A percentile compares a stretch with the other conserved stretches of the same genome.
Conservation (phyloP, 2,888 invertebrate genomes). For the Drosophila kambysellisi region DNA sequence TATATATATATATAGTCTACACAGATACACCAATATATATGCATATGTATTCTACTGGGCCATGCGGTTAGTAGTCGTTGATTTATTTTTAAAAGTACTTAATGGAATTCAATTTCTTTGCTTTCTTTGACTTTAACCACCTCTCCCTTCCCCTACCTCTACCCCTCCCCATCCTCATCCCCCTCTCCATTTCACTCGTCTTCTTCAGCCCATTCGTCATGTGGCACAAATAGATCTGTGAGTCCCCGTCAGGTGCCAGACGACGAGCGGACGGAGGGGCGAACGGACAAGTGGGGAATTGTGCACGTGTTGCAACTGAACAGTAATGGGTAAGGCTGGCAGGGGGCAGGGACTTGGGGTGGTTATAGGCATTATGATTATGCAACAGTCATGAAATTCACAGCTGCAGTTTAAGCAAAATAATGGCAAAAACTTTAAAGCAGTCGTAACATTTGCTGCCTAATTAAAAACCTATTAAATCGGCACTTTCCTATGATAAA, state of each 20-base stretch:
- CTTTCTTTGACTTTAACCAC: conserved; percentile 26
- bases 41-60: conserved; percentile 64
- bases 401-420: conserved; percentile 3
- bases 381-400: conserved; percentile 54
- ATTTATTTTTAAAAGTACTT: conserved; percentile 81
- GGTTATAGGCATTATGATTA: conserved; percentile 36
- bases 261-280: conserved; percentile 15
- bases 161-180: not conserved
- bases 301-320: conserved; percentile 65
- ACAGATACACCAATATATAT: not conserved
- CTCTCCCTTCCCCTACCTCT: conserved; percentile 5
- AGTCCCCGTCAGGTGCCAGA: conserved; percentile 69
- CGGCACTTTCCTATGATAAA: conserved; percentile 40
- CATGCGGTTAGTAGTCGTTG: conserved; percentile 78
- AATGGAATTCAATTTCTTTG: conserved; percentile 72
- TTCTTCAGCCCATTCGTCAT: conserved; percentile 25
- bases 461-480: conserved; percentile 66
- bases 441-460: conserved; percentile 36
- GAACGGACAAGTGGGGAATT: conserved; percentile 44
- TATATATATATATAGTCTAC: conserved; percentile 24
- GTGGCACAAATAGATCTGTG: conserved; percentile 54
- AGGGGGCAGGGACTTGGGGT: not conserved
- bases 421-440: conserved; percentile 18
- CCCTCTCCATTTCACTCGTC: not conserved
- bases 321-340: conserved; percentile 1